Conservation (phyloP, 2,888 invertebrate species). For the Pammene aurita region DNA sequence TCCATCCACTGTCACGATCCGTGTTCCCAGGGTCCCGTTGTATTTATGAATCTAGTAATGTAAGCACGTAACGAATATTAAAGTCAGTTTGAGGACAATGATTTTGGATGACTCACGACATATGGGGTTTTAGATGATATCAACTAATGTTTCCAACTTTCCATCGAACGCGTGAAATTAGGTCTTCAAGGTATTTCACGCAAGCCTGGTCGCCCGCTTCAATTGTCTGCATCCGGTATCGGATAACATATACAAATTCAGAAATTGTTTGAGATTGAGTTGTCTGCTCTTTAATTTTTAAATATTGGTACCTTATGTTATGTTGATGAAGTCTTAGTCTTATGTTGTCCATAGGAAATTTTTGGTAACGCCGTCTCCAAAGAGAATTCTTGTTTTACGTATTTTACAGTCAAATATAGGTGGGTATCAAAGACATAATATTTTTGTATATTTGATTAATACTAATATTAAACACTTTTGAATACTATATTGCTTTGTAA, state of each 20-base stretch:
- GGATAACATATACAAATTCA: background rate
- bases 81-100: conserved; percentile 32
- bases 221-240: background rate
- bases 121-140: conserved; percentile 10
- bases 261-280: too few relatives aligned
- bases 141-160: background rate
- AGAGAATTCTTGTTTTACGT: too few relatives aligned
- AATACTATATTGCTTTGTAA: background rate
- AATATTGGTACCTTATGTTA: too few relatives aligned
- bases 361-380: too few relatives aligned
- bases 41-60: conserved; percentile 49
- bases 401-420: too few relatives aligned
- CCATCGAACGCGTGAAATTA: background rate
- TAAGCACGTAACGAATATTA: conserved; percentile 51
- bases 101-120: conserved; percentile 27
- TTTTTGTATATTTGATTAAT: too few relatives aligned
- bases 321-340: too few relatives aligned
- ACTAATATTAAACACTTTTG: too few relatives aligned
- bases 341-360: too few relatives aligned
- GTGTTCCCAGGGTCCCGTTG: conserved; percentile 49
- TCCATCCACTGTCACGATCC: conserved; percentile 43
- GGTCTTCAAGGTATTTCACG: background rate
- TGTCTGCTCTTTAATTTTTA: too few relatives aligned
- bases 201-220: background rate
- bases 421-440: too few relatives aligned